Conservation (phyloP, 2,797 vertebrate genomes). For the Takifugu rubripes region DNA sequence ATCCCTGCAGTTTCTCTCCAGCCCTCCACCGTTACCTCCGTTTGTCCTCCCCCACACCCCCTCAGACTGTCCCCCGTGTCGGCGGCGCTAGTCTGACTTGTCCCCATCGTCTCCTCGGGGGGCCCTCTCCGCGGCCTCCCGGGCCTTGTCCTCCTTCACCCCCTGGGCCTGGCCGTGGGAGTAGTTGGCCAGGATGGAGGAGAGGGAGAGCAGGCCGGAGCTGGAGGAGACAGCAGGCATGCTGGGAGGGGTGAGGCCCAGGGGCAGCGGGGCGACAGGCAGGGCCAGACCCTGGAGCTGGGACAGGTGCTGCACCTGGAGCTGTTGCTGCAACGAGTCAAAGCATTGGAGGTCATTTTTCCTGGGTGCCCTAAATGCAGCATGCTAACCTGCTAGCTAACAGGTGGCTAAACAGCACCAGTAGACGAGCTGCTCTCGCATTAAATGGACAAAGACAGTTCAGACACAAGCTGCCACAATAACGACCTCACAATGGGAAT, state of each 20-base stretch:
- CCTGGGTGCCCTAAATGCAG: neutral
- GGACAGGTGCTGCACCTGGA: conserved; percentile 97
- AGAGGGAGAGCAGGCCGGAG: conserved; percentile 92
- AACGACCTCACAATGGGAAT: no score
- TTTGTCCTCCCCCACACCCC: conserved; percentile 21
- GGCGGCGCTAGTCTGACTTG: conserved; percentile 84
- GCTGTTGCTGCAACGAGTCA: conserved; percentile 88
- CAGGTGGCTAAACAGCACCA: no score
- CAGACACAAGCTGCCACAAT: no score
- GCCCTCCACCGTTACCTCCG: conserved; percentile 45
- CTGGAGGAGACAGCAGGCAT: conserved; percentile 88
- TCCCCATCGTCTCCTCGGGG: conserved; percentile 87
- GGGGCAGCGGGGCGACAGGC: conserved; percentile 88
- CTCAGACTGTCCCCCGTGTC: conserved; percentile 4
- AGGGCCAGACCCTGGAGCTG: conserved; percentile 96
- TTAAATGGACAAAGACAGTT: no score
- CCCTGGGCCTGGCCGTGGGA: conserved; percentile 86
- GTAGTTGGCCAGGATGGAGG: conserved; percentile 88
- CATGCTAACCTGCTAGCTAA: no score
- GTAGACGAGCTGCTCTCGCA: no score
- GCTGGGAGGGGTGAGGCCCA: conserved; percentile 88
- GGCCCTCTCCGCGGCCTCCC: conserved; percentile 76
- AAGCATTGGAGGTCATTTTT: neutral
- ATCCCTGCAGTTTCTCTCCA: conserved; percentile 46
- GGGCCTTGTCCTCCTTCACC: conserved; percentile 93